phyloP scores from a whole-genome alignment of 1,140 invertebrate species.

The Sminthurinus signatus region DNA sequence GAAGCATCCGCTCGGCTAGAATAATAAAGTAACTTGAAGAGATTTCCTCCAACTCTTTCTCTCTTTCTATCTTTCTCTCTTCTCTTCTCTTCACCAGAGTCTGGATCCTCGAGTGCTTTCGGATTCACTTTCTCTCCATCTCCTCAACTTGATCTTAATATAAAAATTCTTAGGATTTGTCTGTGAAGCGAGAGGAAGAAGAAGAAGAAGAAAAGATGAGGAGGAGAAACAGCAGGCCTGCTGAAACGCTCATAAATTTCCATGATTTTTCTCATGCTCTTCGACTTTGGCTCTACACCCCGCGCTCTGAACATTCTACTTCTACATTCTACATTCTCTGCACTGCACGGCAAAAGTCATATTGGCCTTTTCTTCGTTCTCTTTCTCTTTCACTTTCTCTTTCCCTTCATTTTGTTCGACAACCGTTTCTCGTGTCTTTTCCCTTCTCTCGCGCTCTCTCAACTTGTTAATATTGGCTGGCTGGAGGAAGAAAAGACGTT shows the following conservation, averaged over 20 bases:
- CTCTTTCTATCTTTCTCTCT: background rate
- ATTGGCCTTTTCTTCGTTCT: constrained; percentile 1
- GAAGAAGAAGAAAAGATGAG: background rate
- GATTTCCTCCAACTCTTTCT: no score
- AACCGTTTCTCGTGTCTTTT: no score
- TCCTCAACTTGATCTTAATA: constrained; percentile 24
- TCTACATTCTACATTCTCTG: no score
- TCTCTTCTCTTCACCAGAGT: no score
- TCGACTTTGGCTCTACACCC: background rate
- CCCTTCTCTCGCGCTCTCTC: no score
- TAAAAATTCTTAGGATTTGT: constrained; percentile 32
- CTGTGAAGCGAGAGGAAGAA: background rate
- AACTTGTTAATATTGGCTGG: no score
- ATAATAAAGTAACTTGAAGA: constrained; percentile 13
- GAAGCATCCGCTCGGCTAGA: constrained; percentile 16
- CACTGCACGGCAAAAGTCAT: background rate
- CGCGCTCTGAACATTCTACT: background rate
- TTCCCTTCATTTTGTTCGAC: no score
- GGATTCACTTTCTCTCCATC: background rate
- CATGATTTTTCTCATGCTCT: constrained; percentile 19
- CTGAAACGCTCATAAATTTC: constrained; percentile 24
- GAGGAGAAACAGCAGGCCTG: constrained; percentile 7
- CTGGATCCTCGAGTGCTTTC: no score
- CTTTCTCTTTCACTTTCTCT: background rate
- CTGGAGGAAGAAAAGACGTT: no score